Base-by-base conservation (phyloP, 2,888 invertebrate species). In the Malthinus seriepunctatus region DNA sequence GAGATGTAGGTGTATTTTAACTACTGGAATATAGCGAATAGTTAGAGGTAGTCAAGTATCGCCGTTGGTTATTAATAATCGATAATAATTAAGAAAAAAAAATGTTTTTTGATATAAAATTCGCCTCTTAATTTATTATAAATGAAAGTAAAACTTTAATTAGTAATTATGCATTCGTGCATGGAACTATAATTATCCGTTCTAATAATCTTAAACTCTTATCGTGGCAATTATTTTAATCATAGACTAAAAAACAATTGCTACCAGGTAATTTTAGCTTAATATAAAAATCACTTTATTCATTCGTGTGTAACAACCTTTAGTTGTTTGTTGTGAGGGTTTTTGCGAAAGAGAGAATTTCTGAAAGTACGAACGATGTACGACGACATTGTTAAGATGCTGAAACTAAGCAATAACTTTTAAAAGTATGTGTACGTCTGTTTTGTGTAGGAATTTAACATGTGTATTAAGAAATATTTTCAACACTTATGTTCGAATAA, bases 391-490 rank as follows among this genome's bases (percentile, higher is more conserved):
- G 23, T 14, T 39, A 42, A 42, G 39, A 23, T 42, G 23, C 39
- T 42, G 15, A 39, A 54, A 52, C 38, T 38, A 44, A 45, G 54
- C 50, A 32, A 54, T 59, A 59, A 59, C 50, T 59, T 46, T 31
- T 32, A 8, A 46, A 59, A 50, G 49, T 51, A 52, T 49, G 45
- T 51, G 59, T 59, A 44, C 38, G 46, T 33, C 44, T 35, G 33
- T 51, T 56, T 51, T 48, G 60, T 55, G 60, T 60, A 60, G 60
- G 60, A 60, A 55, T 55, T 51, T 55, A 55, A 60, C 60, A 60
- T 55, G 55, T 60, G 60, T 54, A 54, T 35, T 46, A 33, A 15
- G 60, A 60, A 60, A 23, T 23, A 23, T 60, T 53, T 57, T 51
- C 56, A 53, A 49, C 61, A 54, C 46, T 45, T 44, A 52, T 56